These are phyloP conservation scores for Bombyx mandarina DNA, from an alignment of 1,140 invertebrate genomes.

Conservation along the genomic window DNA sequence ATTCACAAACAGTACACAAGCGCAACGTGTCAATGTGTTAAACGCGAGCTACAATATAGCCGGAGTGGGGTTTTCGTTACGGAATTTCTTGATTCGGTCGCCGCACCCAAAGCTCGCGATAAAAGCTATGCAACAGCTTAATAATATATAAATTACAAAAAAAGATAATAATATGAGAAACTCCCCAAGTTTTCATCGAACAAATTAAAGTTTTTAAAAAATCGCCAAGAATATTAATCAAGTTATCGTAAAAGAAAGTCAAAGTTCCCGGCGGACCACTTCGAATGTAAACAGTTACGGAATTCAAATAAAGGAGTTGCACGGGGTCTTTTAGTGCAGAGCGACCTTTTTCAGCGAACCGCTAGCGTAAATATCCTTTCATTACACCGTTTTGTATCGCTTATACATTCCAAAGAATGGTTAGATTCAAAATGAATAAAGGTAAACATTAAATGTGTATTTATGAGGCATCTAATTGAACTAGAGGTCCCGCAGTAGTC, in stretches of 20 bases:
- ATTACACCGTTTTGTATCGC: conserved; percentile 11
- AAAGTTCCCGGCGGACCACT: conserved; percentile 16
- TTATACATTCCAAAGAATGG: neutral
- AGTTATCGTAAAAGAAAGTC: conserved; percentile 14
- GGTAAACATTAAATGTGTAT: neutral
- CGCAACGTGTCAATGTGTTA: too few relatives aligned
- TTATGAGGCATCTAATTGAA: neutral
- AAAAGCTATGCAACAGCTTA: too few relatives aligned
- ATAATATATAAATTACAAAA: too few relatives aligned
- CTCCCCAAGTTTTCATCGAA: too few relatives aligned
- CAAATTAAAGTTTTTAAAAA: neutral
- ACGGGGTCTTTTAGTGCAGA: conserved; percentile 13
- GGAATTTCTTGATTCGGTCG: too few relatives aligned
- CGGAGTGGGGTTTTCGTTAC: too few relatives aligned
- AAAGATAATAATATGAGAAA: too few relatives aligned
- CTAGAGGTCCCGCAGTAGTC: too few relatives aligned
- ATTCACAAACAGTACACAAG: too few relatives aligned
- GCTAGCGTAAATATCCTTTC: neutral
- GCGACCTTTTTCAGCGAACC: conserved; percentile 14
- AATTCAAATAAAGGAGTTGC: conserved; percentile 22
- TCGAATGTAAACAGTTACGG: conserved; percentile 23
- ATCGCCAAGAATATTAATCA: conserved; percentile 5
- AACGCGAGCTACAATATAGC: too few relatives aligned
- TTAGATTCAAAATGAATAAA: neutral
- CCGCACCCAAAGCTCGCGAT: too few relatives aligned